Base-by-base conservation (phyloP, 2,797 vertebrate species). In the Halcyon badia region DNA sequence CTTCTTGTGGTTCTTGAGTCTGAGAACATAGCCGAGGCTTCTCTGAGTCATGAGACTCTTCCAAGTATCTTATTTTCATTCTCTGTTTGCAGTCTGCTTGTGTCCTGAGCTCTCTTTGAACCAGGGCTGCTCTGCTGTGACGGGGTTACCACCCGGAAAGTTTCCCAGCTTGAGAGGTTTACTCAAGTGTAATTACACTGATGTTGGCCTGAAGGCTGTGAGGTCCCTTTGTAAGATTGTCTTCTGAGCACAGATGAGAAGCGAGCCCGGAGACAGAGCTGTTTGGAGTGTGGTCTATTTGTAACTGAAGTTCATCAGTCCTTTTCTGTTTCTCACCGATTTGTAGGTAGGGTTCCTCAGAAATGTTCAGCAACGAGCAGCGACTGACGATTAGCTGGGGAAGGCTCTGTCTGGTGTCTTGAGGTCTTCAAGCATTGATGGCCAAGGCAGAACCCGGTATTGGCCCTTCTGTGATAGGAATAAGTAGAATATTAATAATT, bases 111-210 rank as follows among this genome's bases (percentile, higher is more conserved):
- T 57, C 18, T n/a, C 65, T 48, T 15, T 60, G 71, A 28, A 26
- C 66, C 12, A 1, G 13, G 26, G 3, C 48, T 28, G 28, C 52
- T 35, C 0, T 14, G n/a, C 42, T 35, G 20, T 3, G 0, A 1
- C 14, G 48, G 41, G 14, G 12, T 31, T 78, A 49, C 44, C 66
- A 73, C 35, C 33, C 21, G 9, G 49, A 19, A 66, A 22, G 48
- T 33, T 62, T 33, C 14, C 37, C 28, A 28, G 51, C 1, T 0
- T 5, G 12, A 39, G 61, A 17, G 14, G 35, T 33, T 61, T 75
- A 46, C 41, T 21, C 18, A 4, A 26, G 33, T 58, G 37, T 58
- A 37, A 25, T 68, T 48, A 14, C 24, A 2, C 35, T 14, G 26
- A 5, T 0, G 1, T 39, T 49, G 58, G 78, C 68, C 41, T 48